These are phyloP conservation scores for Lutraria lutraria DNA, from an alignment of 2,888 invertebrate genomes.

Conservation along the genomic window DNA sequence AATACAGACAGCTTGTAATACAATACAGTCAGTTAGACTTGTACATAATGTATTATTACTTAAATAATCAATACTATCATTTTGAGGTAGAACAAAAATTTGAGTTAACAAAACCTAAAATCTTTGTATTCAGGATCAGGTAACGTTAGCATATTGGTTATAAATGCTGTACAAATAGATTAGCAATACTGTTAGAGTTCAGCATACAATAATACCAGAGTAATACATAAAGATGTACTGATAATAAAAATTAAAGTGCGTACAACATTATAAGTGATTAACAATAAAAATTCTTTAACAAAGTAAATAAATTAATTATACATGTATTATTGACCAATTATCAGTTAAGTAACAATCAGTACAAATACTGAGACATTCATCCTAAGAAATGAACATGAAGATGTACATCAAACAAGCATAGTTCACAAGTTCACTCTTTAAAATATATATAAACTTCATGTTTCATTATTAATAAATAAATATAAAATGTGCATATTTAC, in stretches of 20 bases:
- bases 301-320: neutral
- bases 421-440: neutral
- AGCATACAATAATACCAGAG: neutral
- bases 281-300: neutral
- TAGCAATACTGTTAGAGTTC: constrained; percentile 16
- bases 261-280: neutral
- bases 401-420: neutral
- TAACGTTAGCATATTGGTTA: constrained; percentile 3
- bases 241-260: neutral
- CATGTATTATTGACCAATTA: constrained; percentile 4
- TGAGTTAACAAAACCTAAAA: neutral
- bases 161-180: neutral
- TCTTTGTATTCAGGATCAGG: neutral
- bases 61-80: neutral
- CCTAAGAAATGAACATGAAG: neutral
- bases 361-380: neutral
- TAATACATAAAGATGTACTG: constrained; percentile 3
- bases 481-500: constrained; percentile 54
- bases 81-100: constrained; percentile 23
- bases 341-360: neutral
- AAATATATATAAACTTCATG: constrained; percentile 27
- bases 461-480: constrained; percentile 52
- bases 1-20: too few relatives aligned
- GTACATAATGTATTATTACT: neutral
- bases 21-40: neutral